Base-by-base conservation (phyloP, 2,888 invertebrate species). In the Geotrupes spiniger region DNA sequence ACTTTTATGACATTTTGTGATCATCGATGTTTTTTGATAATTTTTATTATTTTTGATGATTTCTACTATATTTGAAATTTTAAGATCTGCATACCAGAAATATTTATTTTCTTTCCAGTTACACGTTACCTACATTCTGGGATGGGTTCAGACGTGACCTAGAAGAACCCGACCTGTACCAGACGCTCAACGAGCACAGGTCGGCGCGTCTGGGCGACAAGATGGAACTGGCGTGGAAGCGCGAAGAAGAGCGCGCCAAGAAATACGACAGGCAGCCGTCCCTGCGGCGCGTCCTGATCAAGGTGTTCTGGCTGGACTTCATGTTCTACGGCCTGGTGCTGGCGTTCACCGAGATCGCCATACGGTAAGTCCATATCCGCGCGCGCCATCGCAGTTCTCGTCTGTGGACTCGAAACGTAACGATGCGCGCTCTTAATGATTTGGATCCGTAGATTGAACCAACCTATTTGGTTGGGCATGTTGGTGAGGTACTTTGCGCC, bases 91-190 rank as follows among this genome's bases (percentile, higher is more conserved):
- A n/a, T n/a, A 12, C 9, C 33, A 2, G 33, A 9, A 14, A 8
- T 12, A 29, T 11, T 10, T 29, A 55, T 42, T 46, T 15, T 48
- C 53, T 44, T 65, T 73, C 44, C 70, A 88, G 87, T 64, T 88
- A 85, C 81, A 79, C 85, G 0, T 68, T 85, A 46, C 82, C 83
- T 58, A 81, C 82, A 1, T 87, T 88, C 63, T 79, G 81, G 66
- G 74, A 80, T 51, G 88, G 88, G 11, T 82, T 80, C 61, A 81
- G 75, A 51, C 76, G 81, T 33, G 85, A 87, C 59, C 76, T 88
- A 40, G 81, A 81, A 63, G 77, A 83, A 40, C 67, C 74, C 6
- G 88, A 89, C 68, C 72, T 89, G 2, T 82, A 81, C 57, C 79
- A 80, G 54, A 83, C 86, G 3, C 68, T 87, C 12, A 77, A 79